Base-by-base conservation (phyloP, 1,140 invertebrate species). In the Anastatus disparis region DNA sequence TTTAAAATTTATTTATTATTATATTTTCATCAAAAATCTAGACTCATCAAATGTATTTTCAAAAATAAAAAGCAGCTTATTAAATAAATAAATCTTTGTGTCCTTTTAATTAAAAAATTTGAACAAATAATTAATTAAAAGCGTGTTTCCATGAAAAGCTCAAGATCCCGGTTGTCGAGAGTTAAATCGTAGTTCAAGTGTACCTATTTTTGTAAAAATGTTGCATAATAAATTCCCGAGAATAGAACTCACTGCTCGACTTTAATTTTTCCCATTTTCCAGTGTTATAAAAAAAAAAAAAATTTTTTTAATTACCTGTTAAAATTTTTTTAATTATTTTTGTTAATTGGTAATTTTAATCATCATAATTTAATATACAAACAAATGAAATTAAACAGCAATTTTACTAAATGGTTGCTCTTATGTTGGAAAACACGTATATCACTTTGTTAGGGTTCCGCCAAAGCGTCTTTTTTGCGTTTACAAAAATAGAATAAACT, bases 401-500 rank as follows among this genome's bases (percentile, higher is more conserved):
- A n/a, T n/a, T n/a, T n/a, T n/a, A n/a, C n/a, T n/a, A n/a, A n/a
- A n/a, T n/a, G n/a, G 42, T 44, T 10, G 7, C 31, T 35, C 10
- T 35, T 10, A 10, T 10, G 31, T 35, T 35, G 10, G 4, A 35
- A 35, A 35, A 44, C 15, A 44, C 42, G n/a, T 4, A 44, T 44
- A 10, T 55, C 31, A 10, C 2, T 53, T 29, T n/a, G 2, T 53
- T 53, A 29, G n/a, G n/a, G n/a, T n/a, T n/a, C n/a, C n/a, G n/a
- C n/a, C n/a, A n/a, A n/a, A n/a, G n/a, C n/a, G n/a, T 4, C 26
- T 8, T 53, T 29, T 31, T 22, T 31, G 50, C 56, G 65, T 77
- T 77, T 78, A 78, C 75, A 79, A 84, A 83, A 84, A 84, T 84
- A 84, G 82, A 84, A 71, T 72, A 78, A 79, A 76, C 61, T 75